phyloP scores from a whole-genome alignment of 2,888 invertebrate genomes.

The Bursaphelenchus okinawaensis region DNA sequence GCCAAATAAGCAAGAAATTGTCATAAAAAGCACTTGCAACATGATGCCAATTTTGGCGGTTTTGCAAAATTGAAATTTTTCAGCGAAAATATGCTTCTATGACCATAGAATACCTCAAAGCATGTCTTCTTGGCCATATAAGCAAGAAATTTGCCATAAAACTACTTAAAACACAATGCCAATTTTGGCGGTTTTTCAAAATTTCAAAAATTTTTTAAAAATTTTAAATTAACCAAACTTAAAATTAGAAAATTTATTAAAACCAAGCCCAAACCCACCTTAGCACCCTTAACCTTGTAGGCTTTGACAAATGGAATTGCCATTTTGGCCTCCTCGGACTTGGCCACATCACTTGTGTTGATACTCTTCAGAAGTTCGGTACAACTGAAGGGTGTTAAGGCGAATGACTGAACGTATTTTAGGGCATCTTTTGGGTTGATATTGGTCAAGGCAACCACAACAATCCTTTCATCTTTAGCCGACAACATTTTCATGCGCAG shows the following conservation, averaged over 20 bases:
- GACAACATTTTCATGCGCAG: constrained; percentile 25
- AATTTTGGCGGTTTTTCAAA: too few species aligned
- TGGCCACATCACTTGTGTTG: constrained; percentile 15
- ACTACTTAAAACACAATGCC: neutral
- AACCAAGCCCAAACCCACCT: constrained; percentile 1
- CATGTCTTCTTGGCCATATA: too few species aligned
- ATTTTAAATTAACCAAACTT: too few species aligned
- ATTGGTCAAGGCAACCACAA: constrained; percentile 12
- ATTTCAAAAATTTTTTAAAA: too few species aligned
- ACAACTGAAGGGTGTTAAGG: constrained; percentile 22
- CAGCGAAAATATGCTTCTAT: too few species aligned
- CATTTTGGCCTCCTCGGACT: constrained; percentile 9
- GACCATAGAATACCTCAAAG: too few species aligned
- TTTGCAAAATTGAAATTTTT: too few species aligned
- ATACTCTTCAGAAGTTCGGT: constrained; percentile 15
- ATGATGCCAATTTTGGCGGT: neutral
- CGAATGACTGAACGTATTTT: constrained; percentile 20
- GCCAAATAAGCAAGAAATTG: too few species aligned
- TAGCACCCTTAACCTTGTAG: constrained; percentile 18
- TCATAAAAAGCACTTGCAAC: neutral
- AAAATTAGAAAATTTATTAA: too few species aligned
- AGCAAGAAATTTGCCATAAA: too few species aligned
- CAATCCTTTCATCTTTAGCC: constrained; percentile 17
- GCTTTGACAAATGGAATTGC: constrained; percentile 24
- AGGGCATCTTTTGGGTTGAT: constrained; percentile 17